phyloP scores from a whole-genome alignment of 2,888 invertebrate species.

The Camptogramma bilineatum region DNA sequence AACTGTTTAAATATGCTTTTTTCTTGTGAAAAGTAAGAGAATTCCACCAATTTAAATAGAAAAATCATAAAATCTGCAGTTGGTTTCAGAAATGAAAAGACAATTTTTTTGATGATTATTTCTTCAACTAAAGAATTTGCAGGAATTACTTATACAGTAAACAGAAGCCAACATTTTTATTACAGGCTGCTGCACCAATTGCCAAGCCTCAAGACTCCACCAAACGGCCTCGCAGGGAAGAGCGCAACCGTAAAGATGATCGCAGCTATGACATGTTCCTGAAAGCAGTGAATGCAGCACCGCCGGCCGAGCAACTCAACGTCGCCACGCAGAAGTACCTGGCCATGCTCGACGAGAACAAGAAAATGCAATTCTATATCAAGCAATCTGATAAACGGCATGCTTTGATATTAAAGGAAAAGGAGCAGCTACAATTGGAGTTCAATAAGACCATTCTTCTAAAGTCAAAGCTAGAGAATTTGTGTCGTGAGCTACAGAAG shows the following conservation, averaged over 20 bases:
- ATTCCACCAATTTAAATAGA: too few species aligned
- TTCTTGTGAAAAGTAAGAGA: too few species aligned
- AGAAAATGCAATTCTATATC: conserved; percentile 83
- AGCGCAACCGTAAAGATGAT: conserved; percentile 81
- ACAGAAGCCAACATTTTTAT: conserved; percentile 31
- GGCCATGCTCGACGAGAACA: conserved; percentile 90
- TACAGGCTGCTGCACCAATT: conserved; percentile 59
- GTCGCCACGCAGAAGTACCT: conserved; percentile 91
- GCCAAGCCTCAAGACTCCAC: conserved; percentile 52
- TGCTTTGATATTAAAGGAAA: conserved; percentile 88
- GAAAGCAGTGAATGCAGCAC: conserved; percentile 84
- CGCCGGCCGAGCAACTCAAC: conserved; percentile 87
- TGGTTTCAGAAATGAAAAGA: too few species aligned
- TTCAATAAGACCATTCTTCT: conserved; percentile 93
- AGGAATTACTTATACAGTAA: too few species aligned
- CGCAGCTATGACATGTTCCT: conserved; percentile 88
- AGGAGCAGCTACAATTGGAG: conserved; percentile 93
- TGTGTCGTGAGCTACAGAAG: conserved; percentile 96
- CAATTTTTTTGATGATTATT: too few species aligned
- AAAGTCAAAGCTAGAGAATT: conserved; percentile 93
- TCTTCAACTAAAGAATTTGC: too few species aligned
- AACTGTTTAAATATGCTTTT: too few species aligned
- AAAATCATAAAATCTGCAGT: too few species aligned
- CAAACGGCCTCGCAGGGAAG: conserved; percentile 76
- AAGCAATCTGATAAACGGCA: conserved; percentile 87